Conservation (phyloP, 1,140 invertebrate species). For the Atta colombica region DNA sequence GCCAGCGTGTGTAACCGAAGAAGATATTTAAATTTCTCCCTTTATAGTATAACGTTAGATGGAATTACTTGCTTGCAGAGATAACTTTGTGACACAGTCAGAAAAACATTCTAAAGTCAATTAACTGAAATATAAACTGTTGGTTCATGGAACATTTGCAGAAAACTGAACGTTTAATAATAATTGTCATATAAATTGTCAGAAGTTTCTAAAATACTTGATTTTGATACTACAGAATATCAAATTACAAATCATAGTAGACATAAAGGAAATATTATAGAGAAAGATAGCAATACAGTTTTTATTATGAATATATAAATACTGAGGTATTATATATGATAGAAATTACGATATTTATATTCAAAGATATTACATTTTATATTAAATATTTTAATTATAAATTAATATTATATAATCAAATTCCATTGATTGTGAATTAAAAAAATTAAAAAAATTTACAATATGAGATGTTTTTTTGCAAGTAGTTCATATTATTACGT, state of each 20-base stretch:
- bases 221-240: background rate
- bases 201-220: background rate
- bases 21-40: conserved; percentile 47
- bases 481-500: background rate
- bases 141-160: background rate
- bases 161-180: background rate
- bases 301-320: background rate
- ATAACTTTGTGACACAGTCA: conserved; percentile 2
- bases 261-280: no score
- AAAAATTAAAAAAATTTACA: background rate
- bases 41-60: conserved; percentile 39
- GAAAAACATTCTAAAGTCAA: background rate
- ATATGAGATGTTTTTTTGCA: background rate
- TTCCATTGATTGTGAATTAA: background rate
- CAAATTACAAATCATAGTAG: background rate
- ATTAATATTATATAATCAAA: background rate
- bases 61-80: conserved; percentile 18
- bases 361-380: background rate
- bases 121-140: conserved; percentile 20
- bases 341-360: background rate
- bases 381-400: background rate
- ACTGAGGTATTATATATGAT: background rate
- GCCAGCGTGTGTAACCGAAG: conserved; percentile 50
- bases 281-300: background rate
- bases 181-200: conserved; percentile 2